Conservation (phyloP, 2,113 vertebrate species). For the Corythornis madagascariensis region DNA sequence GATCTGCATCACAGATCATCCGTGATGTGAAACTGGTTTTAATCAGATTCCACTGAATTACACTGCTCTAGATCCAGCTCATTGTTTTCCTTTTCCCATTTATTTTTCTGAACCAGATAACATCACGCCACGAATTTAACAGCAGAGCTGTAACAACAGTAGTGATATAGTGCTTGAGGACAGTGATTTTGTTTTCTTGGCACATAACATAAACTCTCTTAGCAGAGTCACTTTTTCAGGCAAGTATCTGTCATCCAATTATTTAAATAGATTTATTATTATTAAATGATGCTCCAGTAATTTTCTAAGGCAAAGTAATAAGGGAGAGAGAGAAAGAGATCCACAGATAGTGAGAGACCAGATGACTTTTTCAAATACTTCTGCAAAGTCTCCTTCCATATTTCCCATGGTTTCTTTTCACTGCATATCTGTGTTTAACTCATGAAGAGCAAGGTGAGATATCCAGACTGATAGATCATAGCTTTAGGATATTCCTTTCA, state of each 20-base stretch:
- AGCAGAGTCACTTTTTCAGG: not conserved
- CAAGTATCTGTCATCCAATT: not conserved
- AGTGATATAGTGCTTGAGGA: not conserved
- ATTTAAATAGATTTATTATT: not conserved
- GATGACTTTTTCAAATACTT: not conserved
- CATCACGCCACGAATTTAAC: not conserved
- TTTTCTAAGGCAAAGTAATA: not conserved
- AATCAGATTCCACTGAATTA: not conserved
- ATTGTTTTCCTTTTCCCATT: not conserved
- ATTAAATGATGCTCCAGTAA: not conserved
- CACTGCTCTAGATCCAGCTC: not conserved
- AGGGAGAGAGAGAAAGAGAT: not conserved
- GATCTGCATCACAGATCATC: not conserved
- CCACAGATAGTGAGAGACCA: not conserved
- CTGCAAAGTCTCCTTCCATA: not conserved
- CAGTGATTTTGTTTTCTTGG: not conserved
- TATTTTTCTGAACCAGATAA: not conserved
- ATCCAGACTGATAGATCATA: not conserved
- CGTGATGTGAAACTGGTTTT: not conserved
- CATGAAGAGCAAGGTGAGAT: not conserved
- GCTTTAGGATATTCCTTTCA: slow-evolving; percentile 27
- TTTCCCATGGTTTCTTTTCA: not conserved
- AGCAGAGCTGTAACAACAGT: not conserved
- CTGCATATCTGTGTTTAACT: slow-evolving; percentile 5
- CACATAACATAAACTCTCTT: not conserved